A percentile compares a stretch with the other conserved stretches of the same genome.
These are phyloP conservation scores for Oreohelix idahoensis DNA, from an alignment of 1,140 invertebrate species.

Conservation along the genomic window DNA sequence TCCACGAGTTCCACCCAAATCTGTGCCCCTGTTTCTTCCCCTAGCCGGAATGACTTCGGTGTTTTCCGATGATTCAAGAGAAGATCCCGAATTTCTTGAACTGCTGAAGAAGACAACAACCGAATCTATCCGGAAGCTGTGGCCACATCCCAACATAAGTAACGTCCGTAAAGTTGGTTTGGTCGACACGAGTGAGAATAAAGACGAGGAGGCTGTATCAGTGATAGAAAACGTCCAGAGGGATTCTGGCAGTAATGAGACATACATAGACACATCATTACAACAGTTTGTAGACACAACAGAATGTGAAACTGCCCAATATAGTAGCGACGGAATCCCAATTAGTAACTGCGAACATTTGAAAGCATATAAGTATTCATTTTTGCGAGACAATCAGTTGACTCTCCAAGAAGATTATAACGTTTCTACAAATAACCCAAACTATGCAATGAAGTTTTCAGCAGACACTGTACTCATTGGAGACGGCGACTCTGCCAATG, in stretches of 20 bases:
- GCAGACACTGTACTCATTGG: not conserved
- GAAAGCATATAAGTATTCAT: not conserved
- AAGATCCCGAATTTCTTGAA: constrained; percentile 33
- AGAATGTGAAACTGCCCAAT: not conserved
- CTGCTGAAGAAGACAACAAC: constrained; percentile 36
- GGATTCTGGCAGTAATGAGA: not conserved
- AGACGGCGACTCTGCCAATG: constrained; percentile 21
- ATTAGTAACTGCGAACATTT: constrained; percentile 1
- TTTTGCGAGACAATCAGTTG: not conserved
- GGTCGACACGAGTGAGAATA: not conserved
- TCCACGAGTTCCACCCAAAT: not conserved
- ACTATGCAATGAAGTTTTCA: constrained; percentile 11
- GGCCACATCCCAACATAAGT: constrained; percentile 15
- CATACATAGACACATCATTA: not conserved
- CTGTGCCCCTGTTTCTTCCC: constrained; percentile 20
- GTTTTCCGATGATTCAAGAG: constrained; percentile 30
- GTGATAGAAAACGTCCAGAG: not conserved
- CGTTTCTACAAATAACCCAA: constrained; percentile 5
- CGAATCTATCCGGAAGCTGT: constrained; percentile 33
- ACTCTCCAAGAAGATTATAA: not conserved
- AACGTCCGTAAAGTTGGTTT: constrained; percentile 2
- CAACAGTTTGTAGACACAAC: not conserved
- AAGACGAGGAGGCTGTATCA: not conserved
- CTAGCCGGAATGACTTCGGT: constrained; percentile 33
- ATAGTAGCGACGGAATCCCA: not conserved